Evolutionary conservation across 2,797 vertebrate genomes (phyloP).

Genomic region (Bucorvus abyssinicus): DNA sequence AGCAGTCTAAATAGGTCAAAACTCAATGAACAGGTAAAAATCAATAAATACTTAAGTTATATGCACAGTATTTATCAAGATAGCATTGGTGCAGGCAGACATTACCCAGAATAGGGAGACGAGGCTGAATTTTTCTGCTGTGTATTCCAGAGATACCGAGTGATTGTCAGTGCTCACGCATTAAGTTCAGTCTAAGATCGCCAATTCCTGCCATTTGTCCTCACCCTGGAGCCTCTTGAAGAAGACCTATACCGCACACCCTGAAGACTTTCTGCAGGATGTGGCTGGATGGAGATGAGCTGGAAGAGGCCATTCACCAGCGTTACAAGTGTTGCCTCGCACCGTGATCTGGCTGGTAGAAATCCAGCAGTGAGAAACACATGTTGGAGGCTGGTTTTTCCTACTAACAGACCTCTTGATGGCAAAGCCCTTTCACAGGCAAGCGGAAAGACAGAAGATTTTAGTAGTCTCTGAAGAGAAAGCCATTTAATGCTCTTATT

Average conservation of each 20-base stretch:
- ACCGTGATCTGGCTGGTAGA: background rate
- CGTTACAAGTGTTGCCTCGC: background rate
- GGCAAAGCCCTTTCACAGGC: background rate
- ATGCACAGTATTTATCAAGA: background rate
- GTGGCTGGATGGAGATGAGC: background rate
- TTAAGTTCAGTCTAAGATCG: background rate
- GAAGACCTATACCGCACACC: background rate
- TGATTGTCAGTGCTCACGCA: fast-evolving
- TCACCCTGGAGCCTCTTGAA: background rate
- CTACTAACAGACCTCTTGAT: background rate
- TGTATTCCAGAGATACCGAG: background rate
- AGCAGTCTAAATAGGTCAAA: background rate
- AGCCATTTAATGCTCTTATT: background rate
- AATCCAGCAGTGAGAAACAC: background rate
- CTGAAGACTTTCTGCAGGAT: background rate
- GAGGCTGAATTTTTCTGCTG: background rate
- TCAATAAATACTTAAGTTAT: background rate
- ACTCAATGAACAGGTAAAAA: background rate
- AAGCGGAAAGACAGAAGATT: background rate
- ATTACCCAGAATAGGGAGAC: background rate
- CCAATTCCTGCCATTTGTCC: background rate
- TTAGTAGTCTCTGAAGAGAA: background rate
- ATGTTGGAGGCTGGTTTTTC: background rate
- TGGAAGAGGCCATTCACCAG: background rate
- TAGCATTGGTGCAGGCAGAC: background rate